phyloP scores from a whole-genome alignment of 2,888 invertebrate genomes.

The Oscheius sp. region DNA sequence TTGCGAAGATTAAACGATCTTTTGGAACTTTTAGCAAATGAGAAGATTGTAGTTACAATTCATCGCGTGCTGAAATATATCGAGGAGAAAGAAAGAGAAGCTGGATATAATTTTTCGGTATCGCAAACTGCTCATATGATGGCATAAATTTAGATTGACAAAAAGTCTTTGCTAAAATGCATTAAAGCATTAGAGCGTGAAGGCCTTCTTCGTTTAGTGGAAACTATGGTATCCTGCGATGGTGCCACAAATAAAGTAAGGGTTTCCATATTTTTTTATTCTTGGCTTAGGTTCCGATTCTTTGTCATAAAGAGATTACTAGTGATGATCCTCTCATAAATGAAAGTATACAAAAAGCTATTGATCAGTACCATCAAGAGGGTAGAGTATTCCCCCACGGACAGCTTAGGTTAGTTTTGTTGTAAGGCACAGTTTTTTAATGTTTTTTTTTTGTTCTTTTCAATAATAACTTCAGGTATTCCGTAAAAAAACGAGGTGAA shows the following conservation, averaged over 20 bases:
- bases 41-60: conserved; percentile 61
- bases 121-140: too few relatives aligned
- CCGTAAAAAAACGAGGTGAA: conserved; percentile 18
- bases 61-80: conserved; percentile 54
- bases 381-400: conserved; percentile 69
- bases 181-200: conserved; percentile 57
- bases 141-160: conserved; percentile 64
- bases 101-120: conserved; percentile 66
- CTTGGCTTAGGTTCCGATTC: conserved; percentile 44
- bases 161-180: conserved; percentile 67
- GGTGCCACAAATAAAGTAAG: conserved; percentile 46
- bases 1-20: conserved; percentile 57
- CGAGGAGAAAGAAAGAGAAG: conserved; percentile 49
- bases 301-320: conserved; percentile 52
- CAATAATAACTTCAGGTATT: conserved; percentile 23
- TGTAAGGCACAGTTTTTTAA: neutral
- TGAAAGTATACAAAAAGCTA: conserved; percentile 53
- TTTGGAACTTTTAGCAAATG: conserved; percentile 40
- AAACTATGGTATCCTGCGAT: conserved; percentile 43
- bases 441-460: neutral
- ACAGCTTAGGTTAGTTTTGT: conserved; percentile 46
- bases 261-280: neutral
- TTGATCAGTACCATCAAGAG: conserved; percentile 60
- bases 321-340: conserved; percentile 50
- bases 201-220: conserved; percentile 46